Percentiles rank a stretch among this genome's conserved stretches.
Conservation (phyloP, 1,140 invertebrate genomes). For the Anastrepha obliqua region DNA sequence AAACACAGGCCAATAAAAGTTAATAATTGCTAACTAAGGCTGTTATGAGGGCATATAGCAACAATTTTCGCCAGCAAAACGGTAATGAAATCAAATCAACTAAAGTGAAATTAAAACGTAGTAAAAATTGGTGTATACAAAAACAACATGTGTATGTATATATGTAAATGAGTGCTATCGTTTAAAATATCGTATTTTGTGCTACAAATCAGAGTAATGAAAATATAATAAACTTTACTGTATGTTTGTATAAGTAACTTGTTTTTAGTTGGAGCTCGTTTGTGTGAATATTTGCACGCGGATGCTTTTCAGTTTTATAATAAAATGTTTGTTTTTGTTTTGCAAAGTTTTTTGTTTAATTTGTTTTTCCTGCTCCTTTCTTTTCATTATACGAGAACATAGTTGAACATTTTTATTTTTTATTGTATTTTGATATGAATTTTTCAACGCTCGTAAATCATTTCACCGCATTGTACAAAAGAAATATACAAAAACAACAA, state of each 20-base stretch:
- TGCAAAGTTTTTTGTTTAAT: background rate
- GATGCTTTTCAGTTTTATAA: conserved; percentile 28
- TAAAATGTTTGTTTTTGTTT: conserved; percentile 10
- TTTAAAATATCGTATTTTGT: conserved; percentile 23
- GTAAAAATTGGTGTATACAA: background rate
- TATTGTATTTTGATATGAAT: conserved; percentile 48
- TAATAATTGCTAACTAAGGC: conserved; percentile 1
- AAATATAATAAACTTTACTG: conserved; percentile 47
- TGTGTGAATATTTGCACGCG: conserved; percentile 23
- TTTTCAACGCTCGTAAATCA: conserved; percentile 58
- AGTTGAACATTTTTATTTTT: conserved; percentile 7
- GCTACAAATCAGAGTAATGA: conserved; percentile 49
- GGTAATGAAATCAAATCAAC: conserved; percentile 45
- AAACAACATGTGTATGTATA: background rate
- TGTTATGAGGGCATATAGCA: conserved; percentile 24
- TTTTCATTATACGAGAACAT: background rate
- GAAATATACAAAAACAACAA: conserved; percentile 48
- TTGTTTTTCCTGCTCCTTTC: background rate
- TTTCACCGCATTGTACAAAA: conserved; percentile 56
- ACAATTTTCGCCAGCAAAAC: conserved; percentile 30
- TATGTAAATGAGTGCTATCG: background rate
- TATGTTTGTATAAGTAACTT: background rate
- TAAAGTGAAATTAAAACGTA: conserved; percentile 34
- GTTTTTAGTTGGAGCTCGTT: background rate
- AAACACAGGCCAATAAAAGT: background rate